A percentile compares a stretch with the other conserved stretches of the same genome.
phyloP scores from a whole-genome alignment of 2,888 invertebrate genomes.

The Stenichneumon culpator region DNA sequence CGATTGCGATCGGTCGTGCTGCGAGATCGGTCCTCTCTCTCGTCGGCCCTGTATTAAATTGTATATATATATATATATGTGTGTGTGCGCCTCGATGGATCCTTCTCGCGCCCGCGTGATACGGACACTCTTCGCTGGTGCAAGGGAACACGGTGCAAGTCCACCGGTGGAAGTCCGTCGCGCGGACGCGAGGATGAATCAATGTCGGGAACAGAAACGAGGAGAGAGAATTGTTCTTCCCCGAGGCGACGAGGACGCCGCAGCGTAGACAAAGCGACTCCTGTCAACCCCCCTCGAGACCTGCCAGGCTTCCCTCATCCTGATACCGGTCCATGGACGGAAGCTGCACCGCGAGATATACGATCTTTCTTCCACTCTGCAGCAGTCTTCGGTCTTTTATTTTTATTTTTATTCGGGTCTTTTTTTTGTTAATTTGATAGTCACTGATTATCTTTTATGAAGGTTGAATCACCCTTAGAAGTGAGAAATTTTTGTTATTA shows the following conservation, averaged over 20 bases:
- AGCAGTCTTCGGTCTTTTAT: background rate
- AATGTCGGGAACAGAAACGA: constrained; percentile 76
- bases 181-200: constrained; percentile 75
- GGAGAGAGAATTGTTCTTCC: constrained; percentile 60
- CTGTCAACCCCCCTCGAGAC: constrained; percentile 67
- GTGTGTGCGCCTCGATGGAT: background rate
- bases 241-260: constrained; percentile 57
- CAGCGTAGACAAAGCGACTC: constrained; percentile 67
- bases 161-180: constrained; percentile 52
- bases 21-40: constrained; percentile 43
- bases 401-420: background rate
- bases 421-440: background rate
- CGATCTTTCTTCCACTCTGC: background rate
- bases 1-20: constrained; percentile 62
- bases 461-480: background rate
- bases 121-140: constrained; percentile 51
- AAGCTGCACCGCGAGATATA: constrained; percentile 50
- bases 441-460: constrained; percentile 1
- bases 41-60: background rate
- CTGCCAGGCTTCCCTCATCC: constrained; percentile 57
- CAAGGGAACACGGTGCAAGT: constrained; percentile 71
- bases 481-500: background rate
- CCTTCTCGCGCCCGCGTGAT: constrained; percentile 39
- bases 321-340: constrained; percentile 39
- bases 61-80: background rate